Base-by-base conservation (phyloP, 2,888 invertebrate genomes). In the Eristalis intricaria region DNA sequence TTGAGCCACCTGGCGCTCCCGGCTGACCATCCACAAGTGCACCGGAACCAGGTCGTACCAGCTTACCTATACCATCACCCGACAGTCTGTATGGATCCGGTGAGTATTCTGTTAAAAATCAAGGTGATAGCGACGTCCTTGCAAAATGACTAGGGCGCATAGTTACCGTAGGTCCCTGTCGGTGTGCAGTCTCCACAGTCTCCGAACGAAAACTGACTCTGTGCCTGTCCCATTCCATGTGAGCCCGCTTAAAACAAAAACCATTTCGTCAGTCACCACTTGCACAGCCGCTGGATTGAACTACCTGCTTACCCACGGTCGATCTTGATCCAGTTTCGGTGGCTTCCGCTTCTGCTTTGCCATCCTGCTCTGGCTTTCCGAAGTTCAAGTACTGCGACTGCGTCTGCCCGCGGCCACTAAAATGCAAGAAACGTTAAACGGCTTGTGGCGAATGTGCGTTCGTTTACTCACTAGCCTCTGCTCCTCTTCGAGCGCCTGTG, bases 221-320 rank as follows among this genome's bases (percentile, higher is more conserved):
- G 97, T 0, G 97, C 97, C 94, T 97, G 97, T 0, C 97, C 97
- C 96, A 97, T 97, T 76, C 97, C 97, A 91, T 95, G 96, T 88
- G 94, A 95, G 64, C 97, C 97, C 94, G 95, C 97, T 97, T 89
- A 89, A 93, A 93, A 50, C n/a, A 15, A 8, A 40, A 19, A 23
- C 0, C 8, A 22, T 19, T 4, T 26, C 32, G 15, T 68, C 61
- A 58, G 13, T 23, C n/a, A 65, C 4, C 19, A 23, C 15, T 69
- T 10, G n/a, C 15, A 40, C 2, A 10, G 23, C 50, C 15, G 3
- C 50, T 2, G 50, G 50, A 19, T 60, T 29, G 56, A n/a, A 29
- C 32, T 70, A 29, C 11, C 38, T 61, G 69, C 93, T 90, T 91
- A 93, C 93, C 91, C 89, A 93, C 93, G 89, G 90, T 91, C 50